phyloP scores from a whole-genome alignment of 2,113 vertebrate species.

The Meles meles region DNA sequence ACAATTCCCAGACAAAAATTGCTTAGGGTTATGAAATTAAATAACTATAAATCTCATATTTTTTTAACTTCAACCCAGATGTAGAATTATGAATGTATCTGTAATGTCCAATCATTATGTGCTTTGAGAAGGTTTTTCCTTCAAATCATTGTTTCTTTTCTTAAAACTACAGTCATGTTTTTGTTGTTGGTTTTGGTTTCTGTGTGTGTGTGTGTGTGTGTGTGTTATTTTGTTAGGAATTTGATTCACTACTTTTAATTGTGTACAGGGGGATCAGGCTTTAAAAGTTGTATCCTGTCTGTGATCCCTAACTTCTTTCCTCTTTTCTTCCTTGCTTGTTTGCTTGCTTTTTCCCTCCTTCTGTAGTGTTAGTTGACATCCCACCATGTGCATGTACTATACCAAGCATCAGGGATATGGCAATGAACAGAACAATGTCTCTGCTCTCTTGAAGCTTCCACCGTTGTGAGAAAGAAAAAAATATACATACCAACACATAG shows the following conservation, averaged over 20 bases:
- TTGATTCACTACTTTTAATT: background rate
- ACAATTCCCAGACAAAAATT: background rate
- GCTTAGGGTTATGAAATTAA: background rate
- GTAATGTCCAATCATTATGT: background rate
- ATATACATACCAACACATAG: background rate
- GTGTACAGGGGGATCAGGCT: background rate
- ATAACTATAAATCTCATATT: constrained; percentile 1
- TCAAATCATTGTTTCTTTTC: background rate
- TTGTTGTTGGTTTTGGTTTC: background rate
- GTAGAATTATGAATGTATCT: background rate
- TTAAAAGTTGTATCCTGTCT: background rate
- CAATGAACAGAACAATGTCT: background rate
- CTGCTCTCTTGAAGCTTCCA: background rate
- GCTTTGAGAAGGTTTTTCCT: background rate
- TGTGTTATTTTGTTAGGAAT: background rate
- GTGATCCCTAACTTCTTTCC: background rate
- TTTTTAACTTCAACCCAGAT: background rate
- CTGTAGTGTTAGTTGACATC: background rate
- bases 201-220: background rate
- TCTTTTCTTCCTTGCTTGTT: too few relatives aligned
- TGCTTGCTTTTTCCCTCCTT: background rate
- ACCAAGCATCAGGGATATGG: background rate
- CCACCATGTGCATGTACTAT: too few relatives aligned
- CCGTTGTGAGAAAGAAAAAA: background rate
- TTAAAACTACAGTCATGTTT: background rate